Base-by-base conservation (phyloP, 2,113 vertebrate genomes). In the Phyllopteryx taeniolatus region DNA sequence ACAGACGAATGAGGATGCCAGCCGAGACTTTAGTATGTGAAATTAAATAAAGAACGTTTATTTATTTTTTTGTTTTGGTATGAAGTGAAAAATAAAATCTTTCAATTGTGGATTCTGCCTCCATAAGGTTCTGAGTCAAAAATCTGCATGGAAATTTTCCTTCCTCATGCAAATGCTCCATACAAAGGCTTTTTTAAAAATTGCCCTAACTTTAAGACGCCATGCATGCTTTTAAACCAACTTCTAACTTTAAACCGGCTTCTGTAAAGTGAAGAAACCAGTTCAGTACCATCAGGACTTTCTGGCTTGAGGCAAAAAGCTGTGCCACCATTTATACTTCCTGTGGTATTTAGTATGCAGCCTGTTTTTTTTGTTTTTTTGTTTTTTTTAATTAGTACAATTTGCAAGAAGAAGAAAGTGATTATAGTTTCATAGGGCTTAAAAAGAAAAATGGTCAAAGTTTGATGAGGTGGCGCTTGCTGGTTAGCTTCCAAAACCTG, bases 401-500 rank as follows among this genome's bases (percentile, higher is more conserved):
- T 90, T 89, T 90, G 89, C 79, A 81, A 82, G 87, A 89, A 89
- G 81, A 89, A 89, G 86, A 83, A 69, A 81, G 73, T 79, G 69
- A 90, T 88, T 88, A 82, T 85, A 84, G 64, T 80, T 88, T 82
- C 76, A 81, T 67, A 33, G 83, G 70, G 83, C 53, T 72, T 27
- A 60, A 73, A 82, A 87, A 84, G 84, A 90, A 89, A 74, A 83
- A 72, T 68, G 80, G 86, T 88, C 84, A 86, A 78, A 87, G 79
- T 88, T 80, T 87, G 82, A 89, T 88, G 83, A 90, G 85, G 75
- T 62, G 70, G 74, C 19, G 46, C 53, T 76, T 77, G 75, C 62
- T 71, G 73, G 39, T 77, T 67, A 67, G 67, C 67, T 79, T 86
- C 68, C 39, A 82, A 70, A 70, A 78, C 75, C 82, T 79, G 67